Conservation (phyloP, 2,113 vertebrate species). For the Dicaeum eximium region DNA sequence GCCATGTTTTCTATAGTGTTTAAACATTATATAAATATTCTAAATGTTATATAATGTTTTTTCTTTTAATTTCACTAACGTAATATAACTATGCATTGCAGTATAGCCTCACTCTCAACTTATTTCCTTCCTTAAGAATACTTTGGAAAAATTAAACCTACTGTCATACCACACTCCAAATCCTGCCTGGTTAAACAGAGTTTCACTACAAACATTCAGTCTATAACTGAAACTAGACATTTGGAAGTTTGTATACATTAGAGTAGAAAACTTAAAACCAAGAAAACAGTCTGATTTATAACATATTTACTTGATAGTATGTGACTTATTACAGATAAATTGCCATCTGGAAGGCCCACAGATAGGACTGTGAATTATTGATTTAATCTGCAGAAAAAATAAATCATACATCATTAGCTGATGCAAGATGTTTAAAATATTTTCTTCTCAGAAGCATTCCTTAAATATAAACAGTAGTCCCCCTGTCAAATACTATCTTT, state of each 20-base stretch:
- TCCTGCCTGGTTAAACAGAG: background rate
- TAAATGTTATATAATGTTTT: background rate
- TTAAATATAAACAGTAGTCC: background rate
- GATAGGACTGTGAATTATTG: constrained; percentile 76
- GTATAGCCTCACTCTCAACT: background rate
- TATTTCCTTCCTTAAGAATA: background rate
- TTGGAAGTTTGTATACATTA: background rate
- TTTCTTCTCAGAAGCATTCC: background rate
- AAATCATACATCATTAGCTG: background rate
- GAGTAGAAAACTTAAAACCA: background rate
- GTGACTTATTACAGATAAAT: constrained; percentile 59
- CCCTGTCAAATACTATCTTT: background rate
- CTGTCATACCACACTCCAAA: background rate
- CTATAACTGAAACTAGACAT: background rate
- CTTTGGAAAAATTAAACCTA: background rate
- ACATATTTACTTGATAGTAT: constrained; percentile 74
- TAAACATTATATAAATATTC: background rate
- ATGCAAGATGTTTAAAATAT: constrained; percentile 24
- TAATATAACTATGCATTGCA: background rate
- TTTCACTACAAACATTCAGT: background rate
- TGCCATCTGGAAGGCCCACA: constrained; percentile 77
- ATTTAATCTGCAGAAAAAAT: constrained; percentile 73
- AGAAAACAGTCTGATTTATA: background rate
- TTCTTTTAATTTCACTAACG: background rate
- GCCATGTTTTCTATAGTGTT: background rate